Base-by-base conservation (phyloP, 2,113 vertebrate species). In the Mustela lutreola region DNA sequence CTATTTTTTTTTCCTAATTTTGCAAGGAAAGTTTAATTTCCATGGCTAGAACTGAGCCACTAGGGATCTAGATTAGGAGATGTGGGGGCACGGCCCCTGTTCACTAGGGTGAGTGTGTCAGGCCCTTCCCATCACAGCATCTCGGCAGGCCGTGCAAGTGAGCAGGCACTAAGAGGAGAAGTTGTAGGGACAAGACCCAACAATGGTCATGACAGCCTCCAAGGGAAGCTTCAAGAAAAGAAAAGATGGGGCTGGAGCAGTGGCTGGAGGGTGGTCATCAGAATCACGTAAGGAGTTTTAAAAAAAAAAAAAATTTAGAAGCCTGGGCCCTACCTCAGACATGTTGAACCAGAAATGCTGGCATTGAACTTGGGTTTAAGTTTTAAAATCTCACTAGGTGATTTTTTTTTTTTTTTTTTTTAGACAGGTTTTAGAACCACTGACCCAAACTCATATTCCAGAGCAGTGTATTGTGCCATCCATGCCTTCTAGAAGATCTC, bases 311-410 rank as follows among this genome's bases (percentile, higher is more conserved):
- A 45, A 39, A 39, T 22, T 33, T 19, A 63, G 92, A 88, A 87
- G 50, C 11, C 31, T 88, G 33, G 48, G 36, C 5, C 15, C 33
- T 4, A 58, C 39, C 31, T 91, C 45, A 76, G 45, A 84, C 53
- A 48, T n/a, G 18, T 73, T 73, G 92, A 85, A 22, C 93, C 45
- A 96, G 94, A 96, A 89, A 95, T 86, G 93, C 89, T 93, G 50
- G 71, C 1, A 0, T 26, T 53, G 71, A 16, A 65, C 31, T 96
- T 86, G 8, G 50, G 58, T 88, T 85, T 93, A 71, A 73, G 84
- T 82, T 86, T 87, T 87, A 62, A 89, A 93, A 83, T 26, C 81
- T 96, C 21, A 58, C 31, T 26, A 16, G 24, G 53, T 75, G 45
- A 92, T 70, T 56, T 56, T 56, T 18, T 53, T 53, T 92, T n/a